Conservation (phyloP, 1,140 invertebrate species). For the Drosophila trapezifrons region DNA sequence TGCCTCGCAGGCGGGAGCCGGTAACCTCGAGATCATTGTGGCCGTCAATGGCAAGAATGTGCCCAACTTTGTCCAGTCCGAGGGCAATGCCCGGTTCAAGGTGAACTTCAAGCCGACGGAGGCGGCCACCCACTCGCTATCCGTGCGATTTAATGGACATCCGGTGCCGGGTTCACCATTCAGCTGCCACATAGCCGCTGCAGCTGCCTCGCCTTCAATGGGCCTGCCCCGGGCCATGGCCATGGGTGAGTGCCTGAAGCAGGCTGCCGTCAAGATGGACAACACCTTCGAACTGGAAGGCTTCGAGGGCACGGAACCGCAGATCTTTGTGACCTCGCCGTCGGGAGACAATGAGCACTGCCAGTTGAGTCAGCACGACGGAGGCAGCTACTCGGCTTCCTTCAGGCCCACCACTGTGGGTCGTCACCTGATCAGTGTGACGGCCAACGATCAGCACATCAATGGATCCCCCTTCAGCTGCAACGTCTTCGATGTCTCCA, state of each 20-base stretch:
- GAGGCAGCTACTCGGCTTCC: slow-evolving; percentile 89
- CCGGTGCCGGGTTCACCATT: slow-evolving; percentile 97
- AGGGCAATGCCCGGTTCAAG: slow-evolving; percentile 97
- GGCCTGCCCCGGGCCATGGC: slow-evolving; percentile 85
- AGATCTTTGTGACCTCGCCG: slow-evolving; percentile 91
- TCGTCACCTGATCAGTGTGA: slow-evolving; percentile 92
- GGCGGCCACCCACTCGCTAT: slow-evolving; percentile 93
- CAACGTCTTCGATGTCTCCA: slow-evolving; percentile 95
- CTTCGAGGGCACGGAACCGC: slow-evolving; percentile 86
- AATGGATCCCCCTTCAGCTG: slow-evolving; percentile 96
- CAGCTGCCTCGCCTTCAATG: slow-evolving; percentile 57
- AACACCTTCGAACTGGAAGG: slow-evolving; percentile 83
- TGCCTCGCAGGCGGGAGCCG: slow-evolving; percentile 91
- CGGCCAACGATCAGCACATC: slow-evolving; percentile 92
- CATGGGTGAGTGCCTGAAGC: slow-evolving; percentile 86
- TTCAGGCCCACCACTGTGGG: slow-evolving; percentile 94
- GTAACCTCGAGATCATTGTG: slow-evolving; percentile 98
- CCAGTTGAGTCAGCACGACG: slow-evolving; percentile 85
- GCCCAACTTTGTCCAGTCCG: slow-evolving; percentile 98
- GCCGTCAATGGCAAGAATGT: slow-evolving; percentile 98
- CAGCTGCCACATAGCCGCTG: slow-evolving; percentile 89
- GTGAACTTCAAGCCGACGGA: slow-evolving; percentile 99
- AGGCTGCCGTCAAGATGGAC: slow-evolving; percentile 86
- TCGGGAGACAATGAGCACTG: slow-evolving; percentile 90
- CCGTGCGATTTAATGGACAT: slow-evolving; percentile 98